phyloP scores from a whole-genome alignment of 92 coral and sea anemone genomes.

The Epizoanthus fatuus region DNA sequence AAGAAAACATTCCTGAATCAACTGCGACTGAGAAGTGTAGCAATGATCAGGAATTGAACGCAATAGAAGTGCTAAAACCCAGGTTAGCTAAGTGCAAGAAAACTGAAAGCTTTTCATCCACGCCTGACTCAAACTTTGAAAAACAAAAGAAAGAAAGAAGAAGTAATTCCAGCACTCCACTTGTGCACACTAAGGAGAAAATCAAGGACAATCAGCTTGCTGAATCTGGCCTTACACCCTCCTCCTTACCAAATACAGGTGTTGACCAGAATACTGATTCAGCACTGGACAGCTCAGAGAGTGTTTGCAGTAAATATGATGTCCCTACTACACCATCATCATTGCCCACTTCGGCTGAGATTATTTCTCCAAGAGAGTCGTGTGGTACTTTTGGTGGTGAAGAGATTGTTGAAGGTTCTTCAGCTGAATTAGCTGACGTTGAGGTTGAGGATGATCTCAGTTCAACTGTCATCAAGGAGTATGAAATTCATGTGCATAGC shows the following conservation, averaged over 20 bases:
- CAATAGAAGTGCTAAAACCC: background rate
- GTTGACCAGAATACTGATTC: conserved; percentile 34
- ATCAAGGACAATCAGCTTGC: background rate
- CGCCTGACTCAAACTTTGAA: background rate
- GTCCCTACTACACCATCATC: background rate
- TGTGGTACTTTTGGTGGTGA: background rate
- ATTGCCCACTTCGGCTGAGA: background rate
- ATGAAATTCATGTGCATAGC: conserved; percentile 86
- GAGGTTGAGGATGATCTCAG: conserved; percentile 22
- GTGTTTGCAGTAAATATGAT: background rate
- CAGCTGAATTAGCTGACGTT: background rate
- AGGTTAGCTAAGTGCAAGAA: conserved; percentile 24
- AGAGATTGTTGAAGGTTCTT: background rate
- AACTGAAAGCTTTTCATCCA: conserved; percentile 16
- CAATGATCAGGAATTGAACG: background rate
- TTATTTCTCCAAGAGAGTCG: too few species aligned
- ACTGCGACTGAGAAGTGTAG: background rate
- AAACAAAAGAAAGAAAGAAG: background rate
- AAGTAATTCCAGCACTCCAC: background rate
- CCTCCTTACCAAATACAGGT: conserved; percentile 32
- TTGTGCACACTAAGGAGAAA: conserved; percentile 6
- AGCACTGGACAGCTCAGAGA: conserved; percentile 21
- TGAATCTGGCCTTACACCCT: background rate
- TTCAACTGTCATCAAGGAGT: conserved; percentile 72
- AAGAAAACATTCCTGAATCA: background rate